Evolutionary conservation across 2,888 invertebrate genomes (phyloP).

Genomic region (Drosophila imparisetae): DNA sequence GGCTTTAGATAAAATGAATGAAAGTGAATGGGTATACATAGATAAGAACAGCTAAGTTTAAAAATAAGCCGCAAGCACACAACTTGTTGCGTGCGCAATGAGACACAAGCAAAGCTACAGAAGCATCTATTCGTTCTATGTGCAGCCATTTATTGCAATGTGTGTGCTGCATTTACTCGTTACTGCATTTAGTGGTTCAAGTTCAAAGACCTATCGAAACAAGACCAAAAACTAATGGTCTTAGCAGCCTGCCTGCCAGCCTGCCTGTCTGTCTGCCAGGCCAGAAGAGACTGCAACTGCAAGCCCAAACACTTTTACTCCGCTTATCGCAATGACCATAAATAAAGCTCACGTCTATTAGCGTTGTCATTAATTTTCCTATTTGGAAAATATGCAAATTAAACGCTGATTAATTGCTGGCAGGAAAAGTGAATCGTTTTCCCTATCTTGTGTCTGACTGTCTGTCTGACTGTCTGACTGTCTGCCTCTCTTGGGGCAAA

Average conservation of each 20-base stretch:
- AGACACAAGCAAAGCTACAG: background rate
- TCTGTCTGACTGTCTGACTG: background rate
- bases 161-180: constrained; percentile 10
- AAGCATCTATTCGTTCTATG: background rate
- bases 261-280: constrained; percentile 9
- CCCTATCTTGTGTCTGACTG: constrained; percentile 27
- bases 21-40: background rate
- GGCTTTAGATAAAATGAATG: background rate
- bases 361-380: constrained; percentile 58
- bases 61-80: background rate
- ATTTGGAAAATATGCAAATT: constrained; percentile 71
- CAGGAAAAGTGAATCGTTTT: constrained; percentile 60
- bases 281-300: background rate
- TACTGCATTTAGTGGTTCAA: constrained; percentile 20
- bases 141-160: background rate
- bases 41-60: background rate
- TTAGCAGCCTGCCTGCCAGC: background rate
- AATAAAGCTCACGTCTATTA: constrained; percentile 65
- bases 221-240: constrained; percentile 33
- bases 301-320: constrained; percentile 68
- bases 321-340: constrained; percentile 69
- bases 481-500: background rate
- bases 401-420: constrained; percentile 61
- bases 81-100: constrained; percentile 1
- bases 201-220: constrained; percentile 50